Evolutionary conservation across 2,113 vertebrate genomes (phyloP).

Genomic region (Spheniscus mendiculus): DNA sequence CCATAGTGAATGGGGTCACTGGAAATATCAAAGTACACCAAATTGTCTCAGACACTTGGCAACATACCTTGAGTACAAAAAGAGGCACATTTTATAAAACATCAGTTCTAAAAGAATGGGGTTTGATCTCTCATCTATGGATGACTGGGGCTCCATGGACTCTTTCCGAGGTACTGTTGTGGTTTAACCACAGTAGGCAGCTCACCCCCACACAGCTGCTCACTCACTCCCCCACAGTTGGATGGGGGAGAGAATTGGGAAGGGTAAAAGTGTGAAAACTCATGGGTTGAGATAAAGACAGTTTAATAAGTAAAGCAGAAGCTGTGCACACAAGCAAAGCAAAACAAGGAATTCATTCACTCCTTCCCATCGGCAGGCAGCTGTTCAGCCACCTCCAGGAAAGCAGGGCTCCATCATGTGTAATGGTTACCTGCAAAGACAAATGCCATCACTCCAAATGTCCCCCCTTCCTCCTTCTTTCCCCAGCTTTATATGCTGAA

Average conservation of each 20-base stretch:
- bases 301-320: background rate
- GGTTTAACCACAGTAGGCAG: background rate
- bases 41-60: background rate
- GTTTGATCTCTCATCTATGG: background rate
- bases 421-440: background rate
- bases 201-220: background rate
- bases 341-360: background rate
- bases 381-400: background rate
- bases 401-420: rapidly evolving
- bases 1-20: background rate
- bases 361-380: rapidly evolving
- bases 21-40: background rate
- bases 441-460: rapidly evolving
- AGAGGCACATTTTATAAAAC: background rate
- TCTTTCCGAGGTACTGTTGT: background rate
- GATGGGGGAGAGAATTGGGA: background rate
- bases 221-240: rapidly evolving
- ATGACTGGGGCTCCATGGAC: background rate
- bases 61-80: background rate
- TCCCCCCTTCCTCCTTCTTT: background rate
- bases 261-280: background rate
- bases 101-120: background rate
- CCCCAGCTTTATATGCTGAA: background rate
- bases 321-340: background rate
- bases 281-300: background rate